phyloP scores from a whole-genome alignment of 2,113 vertebrate genomes.

The Amia ocellicauda region DNA sequence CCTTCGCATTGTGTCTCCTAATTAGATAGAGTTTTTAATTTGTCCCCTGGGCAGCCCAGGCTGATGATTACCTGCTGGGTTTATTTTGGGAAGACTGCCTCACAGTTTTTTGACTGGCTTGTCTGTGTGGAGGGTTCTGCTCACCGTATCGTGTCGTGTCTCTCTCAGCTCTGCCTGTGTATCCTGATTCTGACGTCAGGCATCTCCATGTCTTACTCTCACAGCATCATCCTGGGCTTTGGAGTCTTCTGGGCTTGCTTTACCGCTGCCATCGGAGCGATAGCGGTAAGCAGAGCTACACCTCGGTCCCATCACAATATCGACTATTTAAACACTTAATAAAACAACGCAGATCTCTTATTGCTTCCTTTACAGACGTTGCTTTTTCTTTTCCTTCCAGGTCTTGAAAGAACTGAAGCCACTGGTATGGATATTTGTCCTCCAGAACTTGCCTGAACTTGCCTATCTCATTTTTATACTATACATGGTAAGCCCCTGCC shows the following conservation, averaged over 20 bases:
- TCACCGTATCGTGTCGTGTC: background rate
- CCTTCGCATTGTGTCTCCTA: too few species aligned
- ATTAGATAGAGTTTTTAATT: too few species aligned
- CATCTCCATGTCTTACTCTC: constrained; percentile 41
- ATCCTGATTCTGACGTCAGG: constrained; percentile 63
- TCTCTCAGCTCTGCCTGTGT: constrained; percentile 71
- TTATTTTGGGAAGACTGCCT: too few species aligned
- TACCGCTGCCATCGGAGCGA: constrained; percentile 61
- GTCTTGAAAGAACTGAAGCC: constrained; percentile 68
- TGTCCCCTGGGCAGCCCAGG: too few species aligned
- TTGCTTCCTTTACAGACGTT: too few species aligned
- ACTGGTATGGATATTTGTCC: constrained; percentile 70
- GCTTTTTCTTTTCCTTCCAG: constrained; percentile 40
- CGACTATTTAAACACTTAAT: too few species aligned
- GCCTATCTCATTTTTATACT: constrained; percentile 72
- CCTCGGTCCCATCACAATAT: too few species aligned
- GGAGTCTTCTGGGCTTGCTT: constrained; percentile 68
- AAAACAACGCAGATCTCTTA: too few species aligned
- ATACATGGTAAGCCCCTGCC: constrained; percentile 59
- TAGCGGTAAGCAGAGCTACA: constrained; percentile 61
- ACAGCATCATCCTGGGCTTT: constrained; percentile 59
- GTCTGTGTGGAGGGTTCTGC: background rate
- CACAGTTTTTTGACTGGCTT: background rate
- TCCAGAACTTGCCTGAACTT: constrained; percentile 66
- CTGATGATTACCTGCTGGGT: too few species aligned